phyloP scores from a whole-genome alignment of 1,140 invertebrate species.

The Pseudomyrmex flavicornis region DNA sequence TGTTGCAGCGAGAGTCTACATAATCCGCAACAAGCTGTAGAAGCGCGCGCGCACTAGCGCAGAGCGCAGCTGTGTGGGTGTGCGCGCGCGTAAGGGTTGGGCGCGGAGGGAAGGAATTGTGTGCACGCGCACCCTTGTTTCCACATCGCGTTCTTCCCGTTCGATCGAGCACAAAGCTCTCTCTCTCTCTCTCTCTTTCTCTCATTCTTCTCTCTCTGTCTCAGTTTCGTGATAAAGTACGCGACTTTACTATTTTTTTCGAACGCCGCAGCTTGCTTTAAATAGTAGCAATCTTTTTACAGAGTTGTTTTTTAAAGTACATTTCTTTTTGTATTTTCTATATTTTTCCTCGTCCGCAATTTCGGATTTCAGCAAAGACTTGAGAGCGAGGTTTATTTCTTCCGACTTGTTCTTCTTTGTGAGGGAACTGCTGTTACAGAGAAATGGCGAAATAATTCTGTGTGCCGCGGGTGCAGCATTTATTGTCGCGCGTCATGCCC shows the following conservation, averaged over 20 bases:
- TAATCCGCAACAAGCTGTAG: conserved; percentile 82
- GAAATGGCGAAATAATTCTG: neutral
- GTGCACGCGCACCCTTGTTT: neutral
- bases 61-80: neutral
- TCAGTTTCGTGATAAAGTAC: neutral
- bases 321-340: too few relatives aligned
- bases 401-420: neutral
- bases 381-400: neutral
- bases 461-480: neutral
- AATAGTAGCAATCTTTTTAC: too few relatives aligned
- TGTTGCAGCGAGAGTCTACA: conserved; percentile 82
- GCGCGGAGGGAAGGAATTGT: conserved; percentile 9
- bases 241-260: neutral
- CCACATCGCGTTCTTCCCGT: conserved; percentile 16
- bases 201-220: too few relatives aligned
- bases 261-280: too few relatives aligned
- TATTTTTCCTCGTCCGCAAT: too few relatives aligned
- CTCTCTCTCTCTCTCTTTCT: neutral
- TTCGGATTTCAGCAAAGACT: neutral
- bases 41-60: conserved; percentile 51
- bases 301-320: too few relatives aligned
- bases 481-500: conserved; percentile 9
- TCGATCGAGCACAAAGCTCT: conserved; percentile 29
- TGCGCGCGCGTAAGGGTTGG: conserved; percentile 20
- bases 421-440: conserved; percentile 8